These are phyloP conservation scores for Chelonoidis abingdonii DNA, from an alignment of 2,113 vertebrate species.

Conservation along the genomic window DNA sequence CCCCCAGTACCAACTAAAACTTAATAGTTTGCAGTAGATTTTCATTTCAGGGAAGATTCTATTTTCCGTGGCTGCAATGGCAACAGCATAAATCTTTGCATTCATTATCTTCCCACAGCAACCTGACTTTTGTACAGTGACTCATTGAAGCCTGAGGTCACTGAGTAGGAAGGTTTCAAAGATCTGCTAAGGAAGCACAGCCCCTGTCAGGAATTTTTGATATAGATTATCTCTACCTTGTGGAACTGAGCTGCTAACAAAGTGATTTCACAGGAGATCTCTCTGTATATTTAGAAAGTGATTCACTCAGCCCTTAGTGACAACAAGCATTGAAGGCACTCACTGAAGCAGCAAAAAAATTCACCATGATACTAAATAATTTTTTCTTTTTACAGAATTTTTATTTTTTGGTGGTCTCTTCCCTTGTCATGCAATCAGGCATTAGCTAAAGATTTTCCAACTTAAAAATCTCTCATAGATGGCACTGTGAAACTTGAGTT, in stretches of 20 bases:
- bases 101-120: slow-evolving; percentile 53
- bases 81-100: slow-evolving; percentile 37
- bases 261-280: slow-evolving; percentile 67
- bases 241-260: slow-evolving; percentile 57
- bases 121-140: slow-evolving; percentile 44
- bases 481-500: neutral
- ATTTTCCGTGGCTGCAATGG: slow-evolving; percentile 17
- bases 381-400: neutral
- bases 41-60: slow-evolving; percentile 11
- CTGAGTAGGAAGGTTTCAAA: slow-evolving; percentile 59
- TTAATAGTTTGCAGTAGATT: slow-evolving; percentile 1
- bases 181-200: slow-evolving; percentile 31
- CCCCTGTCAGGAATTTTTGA: slow-evolving; percentile 68
- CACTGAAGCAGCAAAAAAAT: slow-evolving; percentile 37
- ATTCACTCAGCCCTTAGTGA: slow-evolving; percentile 52
- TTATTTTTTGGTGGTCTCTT: slow-evolving; percentile 24
- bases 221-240: slow-evolving; percentile 56
- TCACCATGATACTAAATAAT: slow-evolving; percentile 50
- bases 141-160: slow-evolving; percentile 62
- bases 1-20: neutral
- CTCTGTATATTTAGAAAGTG: slow-evolving; percentile 66
- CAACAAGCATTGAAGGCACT: slow-evolving; percentile 53
- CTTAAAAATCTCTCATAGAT: slow-evolving; percentile 48
- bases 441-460: slow-evolving; percentile 43
- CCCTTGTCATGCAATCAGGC: slow-evolving; percentile 37